Conservation (phyloP, 1,140 invertebrate genomes). For the Drosophila chauvacae region DNA sequence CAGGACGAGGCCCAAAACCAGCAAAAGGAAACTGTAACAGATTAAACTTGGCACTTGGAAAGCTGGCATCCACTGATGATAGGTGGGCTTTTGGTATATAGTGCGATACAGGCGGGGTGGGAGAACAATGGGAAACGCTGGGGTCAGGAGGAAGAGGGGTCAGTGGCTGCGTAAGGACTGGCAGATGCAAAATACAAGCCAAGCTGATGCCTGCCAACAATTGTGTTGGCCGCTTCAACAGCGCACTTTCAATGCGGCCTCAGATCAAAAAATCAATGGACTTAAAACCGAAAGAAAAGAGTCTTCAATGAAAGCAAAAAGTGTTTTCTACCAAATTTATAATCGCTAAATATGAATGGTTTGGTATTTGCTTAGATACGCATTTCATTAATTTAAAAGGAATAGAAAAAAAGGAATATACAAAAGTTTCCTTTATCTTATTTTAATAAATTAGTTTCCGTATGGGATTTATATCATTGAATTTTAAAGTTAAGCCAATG, state of each 20-base stretch:
- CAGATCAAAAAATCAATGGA: slow-evolving; percentile 3
- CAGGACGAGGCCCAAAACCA: slow-evolving; percentile 54
- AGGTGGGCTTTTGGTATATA: slow-evolving; percentile 16
- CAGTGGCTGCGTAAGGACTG: slow-evolving; percentile 13
- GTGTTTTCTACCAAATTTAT: not conserved
- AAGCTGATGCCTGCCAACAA: slow-evolving; percentile 63
- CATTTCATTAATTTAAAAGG: not conserved
- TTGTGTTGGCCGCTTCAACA: slow-evolving; percentile 28
- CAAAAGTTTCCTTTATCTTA: too few relatives aligned
- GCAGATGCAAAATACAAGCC: slow-evolving; percentile 53
- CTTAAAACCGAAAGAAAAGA: not conserved
- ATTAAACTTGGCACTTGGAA: slow-evolving; percentile 78
- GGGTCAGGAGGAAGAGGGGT: not conserved
- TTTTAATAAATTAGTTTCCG: not conserved
- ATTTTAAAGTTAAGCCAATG: not conserved
- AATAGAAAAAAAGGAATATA: too few relatives aligned
- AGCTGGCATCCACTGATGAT: slow-evolving; percentile 43
- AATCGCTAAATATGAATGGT: not conserved
- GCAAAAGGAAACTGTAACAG: slow-evolving; percentile 77
- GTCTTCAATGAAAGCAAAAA: not conserved
- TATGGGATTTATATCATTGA: not conserved
- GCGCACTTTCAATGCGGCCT: not conserved
- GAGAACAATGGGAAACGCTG: not conserved
- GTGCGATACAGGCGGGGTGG: slow-evolving; percentile 4
- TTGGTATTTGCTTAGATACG: not conserved